These are phyloP conservation scores for Pollachius pollachius DNA, from an alignment of 2,113 vertebrate genomes.

Conservation along the genomic window DNA sequence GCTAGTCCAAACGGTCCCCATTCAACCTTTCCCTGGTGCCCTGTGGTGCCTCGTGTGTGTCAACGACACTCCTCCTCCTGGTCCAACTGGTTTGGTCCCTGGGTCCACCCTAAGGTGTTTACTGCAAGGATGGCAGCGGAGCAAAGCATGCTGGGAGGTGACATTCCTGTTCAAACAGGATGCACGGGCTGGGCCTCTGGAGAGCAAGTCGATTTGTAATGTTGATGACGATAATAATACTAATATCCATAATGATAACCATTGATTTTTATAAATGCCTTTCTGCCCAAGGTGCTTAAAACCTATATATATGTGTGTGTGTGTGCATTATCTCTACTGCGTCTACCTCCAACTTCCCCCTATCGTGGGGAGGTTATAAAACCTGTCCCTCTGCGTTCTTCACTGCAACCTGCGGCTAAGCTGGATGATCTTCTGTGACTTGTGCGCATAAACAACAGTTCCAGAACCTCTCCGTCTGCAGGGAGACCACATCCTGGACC, in stretches of 20 bases:
- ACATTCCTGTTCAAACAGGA: slow-evolving; percentile 32
- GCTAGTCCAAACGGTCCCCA: too few relatives aligned
- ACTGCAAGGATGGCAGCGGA: slow-evolving; percentile 25
- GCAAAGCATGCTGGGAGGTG: slow-evolving; percentile 4
- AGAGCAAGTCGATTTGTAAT: neutral
- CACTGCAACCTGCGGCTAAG: slow-evolving; percentile 1
- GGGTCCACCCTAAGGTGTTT: slow-evolving; percentile 35
- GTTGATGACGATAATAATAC: too few relatives aligned
- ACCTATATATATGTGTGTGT: too few relatives aligned
- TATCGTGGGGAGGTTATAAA: neutral
- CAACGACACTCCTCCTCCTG: slow-evolving; percentile 24
- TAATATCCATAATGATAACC: too few relatives aligned
- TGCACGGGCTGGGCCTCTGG: slow-evolving; percentile 4
- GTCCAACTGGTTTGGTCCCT: slow-evolving; percentile 58
- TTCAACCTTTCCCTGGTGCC: too few relatives aligned
- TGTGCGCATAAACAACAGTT: slow-evolving; percentile 1
- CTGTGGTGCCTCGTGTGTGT: too few relatives aligned
- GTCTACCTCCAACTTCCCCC: neutral
- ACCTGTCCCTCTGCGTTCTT: neutral
- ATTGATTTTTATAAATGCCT: too few relatives aligned
- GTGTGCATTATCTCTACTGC: neutral
- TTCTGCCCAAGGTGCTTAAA: too few relatives aligned
- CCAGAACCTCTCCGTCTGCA: neutral
- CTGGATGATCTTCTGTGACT: slow-evolving; percentile 8
- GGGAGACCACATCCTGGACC: neutral